A percentile compares a stretch with the other conserved stretches of the same genome.
These are phyloP conservation scores for Nesoenas mayeri DNA, from an alignment of 2,113 vertebrate species.

Conservation along the genomic window DNA sequence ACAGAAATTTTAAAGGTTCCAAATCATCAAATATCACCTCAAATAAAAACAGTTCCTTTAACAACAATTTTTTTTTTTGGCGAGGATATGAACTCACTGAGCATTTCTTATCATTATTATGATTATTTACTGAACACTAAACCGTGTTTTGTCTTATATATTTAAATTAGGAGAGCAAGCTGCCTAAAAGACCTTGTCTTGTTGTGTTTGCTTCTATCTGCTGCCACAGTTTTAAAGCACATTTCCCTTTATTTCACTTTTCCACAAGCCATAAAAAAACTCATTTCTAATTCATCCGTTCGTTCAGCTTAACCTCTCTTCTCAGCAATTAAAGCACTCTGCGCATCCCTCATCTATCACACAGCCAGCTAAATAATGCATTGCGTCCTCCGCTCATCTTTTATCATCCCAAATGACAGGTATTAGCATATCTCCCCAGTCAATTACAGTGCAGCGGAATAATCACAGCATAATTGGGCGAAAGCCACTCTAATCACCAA, in stretches of 20 bases:
- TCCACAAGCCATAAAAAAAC: slow-evolving; percentile 83
- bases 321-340: slow-evolving; percentile 98
- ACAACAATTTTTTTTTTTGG: background rate
- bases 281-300: slow-evolving; percentile 99
- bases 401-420: slow-evolving; percentile 99
- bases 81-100: slow-evolving; percentile 14
- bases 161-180: slow-evolving; percentile 66
- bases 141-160: slow-evolving; percentile 40
- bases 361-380: slow-evolving; percentile 99
- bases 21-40: slow-evolving; percentile 38
- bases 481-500: slow-evolving; percentile 98
- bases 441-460: slow-evolving; percentile 98
- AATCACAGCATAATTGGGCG: slow-evolving; percentile 99
- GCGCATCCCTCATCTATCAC: slow-evolving; percentile 97
- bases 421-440: slow-evolving; percentile 99
- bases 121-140: slow-evolving; percentile 68
- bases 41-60: slow-evolving; percentile 35
- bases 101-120: slow-evolving; percentile 5
- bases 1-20: slow-evolving; percentile 9
- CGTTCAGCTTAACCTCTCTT: slow-evolving; percentile 99
- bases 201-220: slow-evolving; percentile 71
- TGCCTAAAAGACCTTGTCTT: slow-evolving; percentile 59
- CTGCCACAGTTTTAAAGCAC: slow-evolving; percentile 78
- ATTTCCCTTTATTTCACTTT: slow-evolving; percentile 86
- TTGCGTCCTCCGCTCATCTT: slow-evolving; percentile 95